Evolutionary conservation across 2,797 vertebrate species (phyloP).

Genomic region (Hephaestus fuliginosus): DNA sequence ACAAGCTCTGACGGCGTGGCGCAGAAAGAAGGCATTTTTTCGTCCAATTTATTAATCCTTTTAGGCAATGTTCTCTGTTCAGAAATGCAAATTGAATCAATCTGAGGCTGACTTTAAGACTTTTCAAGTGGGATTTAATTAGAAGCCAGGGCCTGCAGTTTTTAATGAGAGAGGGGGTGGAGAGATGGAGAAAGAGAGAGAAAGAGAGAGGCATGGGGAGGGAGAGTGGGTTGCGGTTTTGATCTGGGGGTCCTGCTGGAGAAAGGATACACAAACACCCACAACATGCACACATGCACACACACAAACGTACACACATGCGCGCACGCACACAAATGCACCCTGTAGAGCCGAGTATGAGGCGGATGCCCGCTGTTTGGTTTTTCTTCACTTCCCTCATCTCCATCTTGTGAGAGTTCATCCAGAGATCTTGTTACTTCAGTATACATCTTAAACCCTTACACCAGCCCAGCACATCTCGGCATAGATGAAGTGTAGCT

Average conservation of each 20-base stretch:
- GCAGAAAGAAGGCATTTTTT: constrained; percentile 85
- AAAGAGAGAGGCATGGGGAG: constrained; percentile 76
- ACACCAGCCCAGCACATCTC: constrained; percentile 36
- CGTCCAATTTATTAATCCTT: constrained; percentile 90
- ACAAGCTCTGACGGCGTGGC: constrained; percentile 81
- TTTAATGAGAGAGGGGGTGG: constrained; percentile 91
- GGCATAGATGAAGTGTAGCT: constrained; percentile 25
- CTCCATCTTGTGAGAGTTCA: constrained; percentile 75
- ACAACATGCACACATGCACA: constrained; percentile 57
- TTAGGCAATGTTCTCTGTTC: constrained; percentile 89
- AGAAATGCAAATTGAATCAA: constrained; percentile 92
- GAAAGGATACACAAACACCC: constrained; percentile 81
- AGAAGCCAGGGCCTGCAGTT: constrained; percentile 88
- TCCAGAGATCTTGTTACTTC: constrained; percentile 72
- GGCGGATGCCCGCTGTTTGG: constrained; percentile 79
- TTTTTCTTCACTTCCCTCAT: constrained; percentile 79
- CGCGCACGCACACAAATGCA: constrained; percentile 60
- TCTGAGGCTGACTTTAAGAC: constrained; percentile 90
- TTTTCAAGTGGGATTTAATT: constrained; percentile 92
- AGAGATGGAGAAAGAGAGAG: constrained; percentile 80
- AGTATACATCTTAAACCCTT: constrained; percentile 62
- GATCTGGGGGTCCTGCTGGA: constrained; percentile 88
- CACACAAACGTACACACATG: constrained; percentile 19
- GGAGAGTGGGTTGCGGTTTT: constrained; percentile 85
- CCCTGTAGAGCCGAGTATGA: constrained; percentile 72